These are phyloP conservation scores for Leptinotarsa tumamoca DNA, from an alignment of 2,888 invertebrate species.

Conservation along the genomic window DNA sequence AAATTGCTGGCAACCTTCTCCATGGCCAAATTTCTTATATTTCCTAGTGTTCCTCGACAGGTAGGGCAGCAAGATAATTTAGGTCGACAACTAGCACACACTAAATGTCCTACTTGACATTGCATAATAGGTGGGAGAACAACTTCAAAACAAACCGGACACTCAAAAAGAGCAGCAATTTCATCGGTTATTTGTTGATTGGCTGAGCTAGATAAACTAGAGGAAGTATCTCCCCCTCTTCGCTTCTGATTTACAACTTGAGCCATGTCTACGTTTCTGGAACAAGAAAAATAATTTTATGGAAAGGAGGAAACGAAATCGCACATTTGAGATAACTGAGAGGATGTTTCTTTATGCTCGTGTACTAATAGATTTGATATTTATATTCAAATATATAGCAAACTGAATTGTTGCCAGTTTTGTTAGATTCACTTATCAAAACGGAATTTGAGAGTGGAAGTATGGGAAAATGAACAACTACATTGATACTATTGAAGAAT, in stretches of 20 bases:
- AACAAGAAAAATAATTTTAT: slow-evolving; percentile 9
- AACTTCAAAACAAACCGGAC: slow-evolving; percentile 99
- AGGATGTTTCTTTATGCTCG: too few species aligned
- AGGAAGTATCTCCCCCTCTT: slow-evolving; percentile 57
- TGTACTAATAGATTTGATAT: too few species aligned
- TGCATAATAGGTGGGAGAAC: slow-evolving; percentile 98
- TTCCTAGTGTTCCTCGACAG: slow-evolving; percentile 94
- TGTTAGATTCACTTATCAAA: too few species aligned
- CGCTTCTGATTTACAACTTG: slow-evolving; percentile 60
- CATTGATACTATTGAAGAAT: too few species aligned
- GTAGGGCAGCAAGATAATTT: slow-evolving; percentile 98
- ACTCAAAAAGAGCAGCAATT: slow-evolving; percentile 91
- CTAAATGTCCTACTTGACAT: slow-evolving; percentile 98
- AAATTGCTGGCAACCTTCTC: slow-evolving; percentile 98
- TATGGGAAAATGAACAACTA: too few species aligned
- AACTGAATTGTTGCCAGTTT: too few species aligned
- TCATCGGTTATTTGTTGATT: slow-evolving; percentile 78
- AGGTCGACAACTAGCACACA: slow-evolving; percentile 96
- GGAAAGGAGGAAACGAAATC: not conserved
- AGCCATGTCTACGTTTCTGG: slow-evolving; percentile 51
- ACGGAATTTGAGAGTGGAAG: too few species aligned
- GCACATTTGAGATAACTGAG: too few species aligned
- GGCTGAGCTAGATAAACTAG: slow-evolving; percentile 54
- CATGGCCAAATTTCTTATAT: slow-evolving; percentile 98
- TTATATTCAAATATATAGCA: too few species aligned